phyloP scores from a whole-genome alignment of 2,113 vertebrate species.

The Aspidoscelis tigris region DNA sequence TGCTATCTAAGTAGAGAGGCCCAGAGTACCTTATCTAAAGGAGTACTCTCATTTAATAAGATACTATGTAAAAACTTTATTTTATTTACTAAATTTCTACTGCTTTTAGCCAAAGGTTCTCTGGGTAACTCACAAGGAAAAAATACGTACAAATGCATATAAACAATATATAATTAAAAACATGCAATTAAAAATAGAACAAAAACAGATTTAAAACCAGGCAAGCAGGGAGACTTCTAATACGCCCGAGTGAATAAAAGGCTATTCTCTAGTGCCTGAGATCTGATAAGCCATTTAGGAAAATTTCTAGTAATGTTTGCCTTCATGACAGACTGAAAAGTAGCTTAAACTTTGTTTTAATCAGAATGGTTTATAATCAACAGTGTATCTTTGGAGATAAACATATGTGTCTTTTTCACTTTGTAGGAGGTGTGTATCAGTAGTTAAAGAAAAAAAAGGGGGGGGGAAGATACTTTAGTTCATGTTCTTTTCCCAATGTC shows the following conservation, averaged over 20 bases:
- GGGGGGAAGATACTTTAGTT: conserved; percentile 45
- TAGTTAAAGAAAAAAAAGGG: conserved; percentile 62
- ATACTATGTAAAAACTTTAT: neutral
- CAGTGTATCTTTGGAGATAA: neutral
- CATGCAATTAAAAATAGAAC: too few species aligned
- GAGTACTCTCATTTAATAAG: neutral
- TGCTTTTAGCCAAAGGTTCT: too few species aligned
- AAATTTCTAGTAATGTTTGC: neutral
- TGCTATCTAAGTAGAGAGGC: neutral
- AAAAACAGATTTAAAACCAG: too few species aligned
- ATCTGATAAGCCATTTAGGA: neutral
- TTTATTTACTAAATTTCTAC: too few species aligned
- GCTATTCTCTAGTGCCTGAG: neutral
- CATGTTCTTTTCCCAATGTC: conserved; percentile 70
- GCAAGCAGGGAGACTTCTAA: too few species aligned
- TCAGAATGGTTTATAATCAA: neutral
- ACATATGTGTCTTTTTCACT: neutral
- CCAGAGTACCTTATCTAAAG: conserved; percentile 1
- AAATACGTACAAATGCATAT: too few species aligned
- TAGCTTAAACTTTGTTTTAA: neutral
- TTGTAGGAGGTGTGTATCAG: conserved; percentile 48
- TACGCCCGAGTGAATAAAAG: too few species aligned
- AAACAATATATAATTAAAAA: too few species aligned
- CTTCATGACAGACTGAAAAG: neutral
- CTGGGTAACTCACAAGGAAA: too few species aligned